phyloP scores from a whole-genome alignment of 1,140 invertebrate genomes.

The Diachasma alloeum region DNA sequence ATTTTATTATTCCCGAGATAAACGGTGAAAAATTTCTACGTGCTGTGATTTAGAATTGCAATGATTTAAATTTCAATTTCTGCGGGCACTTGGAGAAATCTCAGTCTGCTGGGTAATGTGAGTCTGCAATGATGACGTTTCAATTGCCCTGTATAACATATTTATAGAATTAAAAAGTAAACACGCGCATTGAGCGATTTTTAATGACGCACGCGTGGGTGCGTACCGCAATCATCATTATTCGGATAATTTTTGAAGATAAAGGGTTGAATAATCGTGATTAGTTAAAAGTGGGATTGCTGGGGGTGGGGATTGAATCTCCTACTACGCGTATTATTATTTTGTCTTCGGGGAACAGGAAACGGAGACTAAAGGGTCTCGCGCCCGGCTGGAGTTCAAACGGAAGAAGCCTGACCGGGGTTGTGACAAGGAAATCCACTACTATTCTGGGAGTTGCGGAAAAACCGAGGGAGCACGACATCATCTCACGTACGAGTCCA shows the following conservation, averaged over 20 bases:
- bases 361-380: not conserved
- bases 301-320: too few relatives aligned
- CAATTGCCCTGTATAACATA: not conserved
- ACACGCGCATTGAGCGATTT: not conserved
- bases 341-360: not conserved
- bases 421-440: not conserved
- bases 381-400: not conserved
- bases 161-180: not conserved
- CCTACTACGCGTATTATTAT: too few relatives aligned
- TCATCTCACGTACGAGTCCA: not conserved
- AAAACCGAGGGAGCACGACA: not conserved
- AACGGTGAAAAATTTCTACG: slow-evolving; percentile 10
- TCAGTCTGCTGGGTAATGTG: too few relatives aligned
- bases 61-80: slow-evolving; percentile 9
- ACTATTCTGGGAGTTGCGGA: not conserved
- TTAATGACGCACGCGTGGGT: too few relatives aligned
- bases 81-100: not conserved
- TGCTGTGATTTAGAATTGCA: not conserved
- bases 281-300: too few relatives aligned
- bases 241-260: too few relatives aligned
- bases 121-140: not conserved
- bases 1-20: slow-evolving; percentile 6
- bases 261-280: too few relatives aligned
- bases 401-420: not conserved
- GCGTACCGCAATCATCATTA: too few relatives aligned